A percentile compares a stretch with the other conserved stretches of the same genome.
Conservation (phyloP, 2,888 invertebrate genomes). For the Troides helena region DNA sequence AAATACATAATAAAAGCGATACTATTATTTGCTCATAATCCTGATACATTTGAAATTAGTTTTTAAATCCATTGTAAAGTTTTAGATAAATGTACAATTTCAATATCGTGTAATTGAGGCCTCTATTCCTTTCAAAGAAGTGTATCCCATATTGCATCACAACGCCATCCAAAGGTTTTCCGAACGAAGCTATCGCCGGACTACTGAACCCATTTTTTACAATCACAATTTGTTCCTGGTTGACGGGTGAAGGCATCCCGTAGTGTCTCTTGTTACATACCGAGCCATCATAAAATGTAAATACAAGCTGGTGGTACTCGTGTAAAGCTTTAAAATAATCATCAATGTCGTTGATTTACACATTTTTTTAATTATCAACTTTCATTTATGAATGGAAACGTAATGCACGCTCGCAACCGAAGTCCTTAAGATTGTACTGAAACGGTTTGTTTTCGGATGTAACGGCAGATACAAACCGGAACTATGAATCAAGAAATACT, state of each 20-base stretch:
- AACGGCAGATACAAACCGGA: slow-evolving; percentile 37
- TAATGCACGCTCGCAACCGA: slow-evolving; percentile 42
- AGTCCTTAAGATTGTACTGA: slow-evolving; percentile 32
- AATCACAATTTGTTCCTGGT: slow-evolving; percentile 75
- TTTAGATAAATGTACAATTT: background rate
- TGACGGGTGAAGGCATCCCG: slow-evolving; percentile 60
- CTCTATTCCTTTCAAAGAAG: slow-evolving; percentile 41
- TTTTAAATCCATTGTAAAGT: no score
- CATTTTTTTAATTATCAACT: slow-evolving; percentile 44
- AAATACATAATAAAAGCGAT: no score
- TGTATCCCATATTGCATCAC: slow-evolving; percentile 48
- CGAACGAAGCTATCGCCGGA: slow-evolving; percentile 49
- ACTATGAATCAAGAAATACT: slow-evolving; percentile 32
- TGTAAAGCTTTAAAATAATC: slow-evolving; percentile 61
- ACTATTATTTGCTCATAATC: no score
- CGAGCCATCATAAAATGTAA: slow-evolving; percentile 72
- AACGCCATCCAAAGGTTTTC: slow-evolving; percentile 70
- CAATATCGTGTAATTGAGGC: slow-evolving; percentile 8
- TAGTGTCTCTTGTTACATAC: slow-evolving; percentile 59
- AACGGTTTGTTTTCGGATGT: slow-evolving; percentile 32
- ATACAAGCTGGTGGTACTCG: slow-evolving; percentile 56
- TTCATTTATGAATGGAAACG: slow-evolving; percentile 52
- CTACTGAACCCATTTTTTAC: slow-evolving; percentile 55
- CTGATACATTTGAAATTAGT: no score
- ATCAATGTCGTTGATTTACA: slow-evolving; percentile 46